Conservation (phyloP, 2,797 vertebrate genomes). For the Arnoldichthys spilopterus region DNA sequence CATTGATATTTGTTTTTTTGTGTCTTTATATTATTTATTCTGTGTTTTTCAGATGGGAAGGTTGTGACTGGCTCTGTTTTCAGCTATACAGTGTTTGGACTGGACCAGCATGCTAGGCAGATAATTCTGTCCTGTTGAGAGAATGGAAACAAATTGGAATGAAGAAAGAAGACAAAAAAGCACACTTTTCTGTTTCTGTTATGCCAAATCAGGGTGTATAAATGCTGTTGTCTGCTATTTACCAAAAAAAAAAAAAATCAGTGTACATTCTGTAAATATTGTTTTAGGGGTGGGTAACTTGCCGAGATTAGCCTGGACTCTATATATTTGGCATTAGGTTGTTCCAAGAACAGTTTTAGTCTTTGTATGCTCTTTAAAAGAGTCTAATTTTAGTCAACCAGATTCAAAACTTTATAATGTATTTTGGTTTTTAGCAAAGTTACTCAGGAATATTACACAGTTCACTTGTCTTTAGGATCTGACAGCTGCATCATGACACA, state of each 20-base stretch:
- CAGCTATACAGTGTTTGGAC: conserved; percentile 62
- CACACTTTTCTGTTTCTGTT: not conserved
- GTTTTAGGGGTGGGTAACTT: conserved; percentile 20
- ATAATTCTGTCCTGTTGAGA: conserved; percentile 63
- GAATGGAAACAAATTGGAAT: conserved; percentile 51
- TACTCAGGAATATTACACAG: not conserved
- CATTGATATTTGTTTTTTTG: not conserved
- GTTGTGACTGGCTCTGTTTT: conserved; percentile 61
- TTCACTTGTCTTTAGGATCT: not conserved
- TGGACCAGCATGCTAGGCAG: conserved; percentile 61
- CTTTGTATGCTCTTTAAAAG: conserved; percentile 46
- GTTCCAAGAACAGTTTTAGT: conserved; percentile 23
- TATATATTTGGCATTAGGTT: not conserved
- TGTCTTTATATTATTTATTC: conserved; percentile 20
- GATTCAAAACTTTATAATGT: not conserved
- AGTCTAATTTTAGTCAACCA: conserved; percentile 15
- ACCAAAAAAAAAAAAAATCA: not conserved
- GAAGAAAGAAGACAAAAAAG: conserved; percentile 15
- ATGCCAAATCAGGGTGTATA: not conserved
- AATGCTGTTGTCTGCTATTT: not conserved
- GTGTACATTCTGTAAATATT: conserved; percentile 15
- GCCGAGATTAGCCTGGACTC: conserved; percentile 7
- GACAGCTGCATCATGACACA: not conserved
- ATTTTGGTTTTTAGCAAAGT: not conserved
- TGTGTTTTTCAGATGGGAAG: conserved; percentile 61